These are phyloP conservation scores for Lepas anatifera DNA, from an alignment of 2,888 invertebrate species.

Conservation along the genomic window DNA sequence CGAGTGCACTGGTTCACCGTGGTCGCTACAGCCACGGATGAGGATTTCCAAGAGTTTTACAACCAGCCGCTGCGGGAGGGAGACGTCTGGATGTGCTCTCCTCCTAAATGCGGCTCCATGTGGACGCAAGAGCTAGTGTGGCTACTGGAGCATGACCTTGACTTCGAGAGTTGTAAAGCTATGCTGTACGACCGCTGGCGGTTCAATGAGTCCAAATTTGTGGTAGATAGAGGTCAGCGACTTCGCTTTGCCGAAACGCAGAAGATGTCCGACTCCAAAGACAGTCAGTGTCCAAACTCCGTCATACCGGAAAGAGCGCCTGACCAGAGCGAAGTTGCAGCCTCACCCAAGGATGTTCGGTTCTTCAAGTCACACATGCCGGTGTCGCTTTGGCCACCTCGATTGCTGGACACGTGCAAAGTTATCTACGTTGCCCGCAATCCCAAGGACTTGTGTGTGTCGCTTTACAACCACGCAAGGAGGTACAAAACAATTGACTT, in stretches of 20 bases:
- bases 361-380: slow-evolving; percentile 6
- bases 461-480: neutral
- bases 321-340: too few species aligned
- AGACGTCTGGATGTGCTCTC: slow-evolving; percentile 4
- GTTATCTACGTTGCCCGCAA: slow-evolving; percentile 1
- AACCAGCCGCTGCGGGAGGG: neutral
- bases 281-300: too few species aligned
- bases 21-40: neutral
- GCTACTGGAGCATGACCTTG: neutral
- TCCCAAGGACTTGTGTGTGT: slow-evolving; percentile 4
- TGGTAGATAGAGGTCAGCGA: neutral
- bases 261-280: neutral
- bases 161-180: neutral
- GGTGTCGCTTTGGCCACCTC: neutral
- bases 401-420: neutral
- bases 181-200: neutral
- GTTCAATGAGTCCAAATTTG: neutral
- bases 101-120: slow-evolving; percentile 12
- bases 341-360: neutral
- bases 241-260: neutral
- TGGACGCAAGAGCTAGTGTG: slow-evolving; percentile 9
- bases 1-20: neutral
- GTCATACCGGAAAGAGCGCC: too few species aligned
- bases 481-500: neutral
- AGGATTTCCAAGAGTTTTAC: neutral